Evolutionary conservation across 37 sponge, comb jelly and placozoan species (phyloP).

Genomic region (Cliona cf. orientalis): DNA sequence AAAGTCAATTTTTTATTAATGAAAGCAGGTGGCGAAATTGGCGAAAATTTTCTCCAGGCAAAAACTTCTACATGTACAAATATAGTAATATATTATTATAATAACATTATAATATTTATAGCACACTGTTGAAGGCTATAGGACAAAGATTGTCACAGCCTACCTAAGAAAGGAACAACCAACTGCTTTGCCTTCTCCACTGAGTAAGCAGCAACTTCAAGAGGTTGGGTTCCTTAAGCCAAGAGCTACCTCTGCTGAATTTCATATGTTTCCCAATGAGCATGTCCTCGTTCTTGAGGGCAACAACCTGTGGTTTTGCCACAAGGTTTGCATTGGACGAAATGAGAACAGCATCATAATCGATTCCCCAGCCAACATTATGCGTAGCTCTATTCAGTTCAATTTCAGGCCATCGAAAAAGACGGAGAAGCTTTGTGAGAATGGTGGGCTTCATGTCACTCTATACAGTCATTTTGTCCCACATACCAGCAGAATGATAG

Average conservation of each 20-base stretch:
- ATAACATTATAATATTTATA: too few relatives aligned
- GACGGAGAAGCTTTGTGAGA: neutral
- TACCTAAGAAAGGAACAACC: slow-evolving; percentile 11
- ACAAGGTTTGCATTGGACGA: neutral
- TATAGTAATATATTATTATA: too few relatives aligned
- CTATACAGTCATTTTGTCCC: slow-evolving; percentile 33
- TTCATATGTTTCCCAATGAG: slow-evolving; percentile 28
- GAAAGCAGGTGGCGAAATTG: too few relatives aligned
- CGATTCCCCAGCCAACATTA: neutral
- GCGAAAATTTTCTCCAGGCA: too few relatives aligned
- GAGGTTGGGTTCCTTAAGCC: slow-evolving; percentile 4
- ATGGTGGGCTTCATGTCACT: neutral
- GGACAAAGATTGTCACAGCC: neutral
- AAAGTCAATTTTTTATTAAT: too few relatives aligned
- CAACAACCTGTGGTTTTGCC: slow-evolving; percentile 39
- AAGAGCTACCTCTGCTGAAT: neutral
- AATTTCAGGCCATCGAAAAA: slow-evolving; percentile 1
- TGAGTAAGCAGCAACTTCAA: neutral
- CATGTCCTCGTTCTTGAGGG: slow-evolving; percentile 31
- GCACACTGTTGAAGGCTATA: slow-evolving; percentile 19
- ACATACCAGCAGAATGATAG: too few relatives aligned
- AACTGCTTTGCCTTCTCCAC: neutral
- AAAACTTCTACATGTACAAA: too few relatives aligned
- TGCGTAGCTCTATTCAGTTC: slow-evolving; percentile 14
- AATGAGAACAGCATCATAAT: neutral